Percentiles rank a stretch among this genome's conserved stretches.
Conservation (phyloP, 2,888 invertebrate genomes). For the Embidobia sp. region DNA sequence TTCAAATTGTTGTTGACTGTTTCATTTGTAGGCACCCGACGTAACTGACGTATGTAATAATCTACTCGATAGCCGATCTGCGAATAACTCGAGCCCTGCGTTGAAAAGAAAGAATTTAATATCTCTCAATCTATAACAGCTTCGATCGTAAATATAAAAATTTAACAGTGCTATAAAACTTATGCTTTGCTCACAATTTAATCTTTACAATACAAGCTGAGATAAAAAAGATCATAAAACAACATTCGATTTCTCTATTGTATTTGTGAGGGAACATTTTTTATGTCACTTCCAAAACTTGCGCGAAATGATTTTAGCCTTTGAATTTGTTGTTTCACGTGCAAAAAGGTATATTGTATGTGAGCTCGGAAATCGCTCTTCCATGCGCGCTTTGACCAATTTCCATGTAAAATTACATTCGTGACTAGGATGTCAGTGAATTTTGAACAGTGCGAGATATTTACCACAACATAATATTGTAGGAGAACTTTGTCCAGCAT, state of each 20-base stretch:
- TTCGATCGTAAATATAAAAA: neutral
- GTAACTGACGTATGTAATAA: slow-evolving; percentile 22
- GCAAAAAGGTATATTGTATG: too few species aligned
- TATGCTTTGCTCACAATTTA: slow-evolving; percentile 2
- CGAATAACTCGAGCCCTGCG: slow-evolving; percentile 24
- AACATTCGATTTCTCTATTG: slow-evolving; percentile 10
- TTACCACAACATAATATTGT: slow-evolving; percentile 34
- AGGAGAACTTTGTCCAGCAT: slow-evolving; percentile 32
- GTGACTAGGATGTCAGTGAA: neutral
- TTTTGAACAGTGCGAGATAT: neutral
- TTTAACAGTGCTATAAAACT: slow-evolving; percentile 9
- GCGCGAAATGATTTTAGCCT: too few species aligned
- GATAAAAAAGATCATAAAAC: slow-evolving; percentile 5
- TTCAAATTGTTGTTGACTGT: slow-evolving; percentile 18
- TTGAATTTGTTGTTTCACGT: too few species aligned
- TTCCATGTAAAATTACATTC: slow-evolving; percentile 5
- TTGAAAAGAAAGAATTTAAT: neutral
- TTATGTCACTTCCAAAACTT: neutral
- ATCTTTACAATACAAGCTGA: slow-evolving; percentile 10
- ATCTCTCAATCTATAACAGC: neutral
- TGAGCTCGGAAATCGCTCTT: too few species aligned
- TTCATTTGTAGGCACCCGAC: neutral
- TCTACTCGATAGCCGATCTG: slow-evolving; percentile 20
- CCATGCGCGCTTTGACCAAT: too few species aligned
- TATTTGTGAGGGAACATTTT: neutral